These are phyloP conservation scores for Urechis unicinctus DNA, from an alignment of 2,888 invertebrate genomes.

Conservation along the genomic window DNA sequence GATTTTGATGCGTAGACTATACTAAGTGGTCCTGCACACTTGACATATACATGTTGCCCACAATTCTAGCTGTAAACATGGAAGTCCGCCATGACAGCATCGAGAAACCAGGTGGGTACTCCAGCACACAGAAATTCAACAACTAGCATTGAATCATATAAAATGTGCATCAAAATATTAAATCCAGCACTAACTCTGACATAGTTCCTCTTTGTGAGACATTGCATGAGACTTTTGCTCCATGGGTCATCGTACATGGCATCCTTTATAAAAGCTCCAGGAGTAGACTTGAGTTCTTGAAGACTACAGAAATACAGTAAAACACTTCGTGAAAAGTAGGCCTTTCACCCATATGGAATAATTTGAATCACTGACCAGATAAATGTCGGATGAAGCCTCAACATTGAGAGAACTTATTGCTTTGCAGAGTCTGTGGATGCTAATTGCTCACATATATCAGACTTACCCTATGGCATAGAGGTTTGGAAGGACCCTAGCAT, in stretches of 20 bases:
- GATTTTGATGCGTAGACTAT: too few species aligned
- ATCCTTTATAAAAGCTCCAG: constrained; percentile 74
- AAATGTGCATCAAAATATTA: background rate
- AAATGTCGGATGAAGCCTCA: too few species aligned
- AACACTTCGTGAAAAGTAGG: background rate
- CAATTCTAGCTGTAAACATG: too few species aligned
- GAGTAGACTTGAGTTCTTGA: constrained; percentile 72
- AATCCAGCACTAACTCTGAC: constrained; percentile 28
- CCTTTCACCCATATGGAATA: too few species aligned
- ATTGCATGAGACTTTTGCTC: constrained; percentile 27
- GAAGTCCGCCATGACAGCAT: too few species aligned
- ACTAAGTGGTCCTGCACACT: too few species aligned
- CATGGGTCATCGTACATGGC: constrained; percentile 27
- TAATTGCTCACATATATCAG: too few species aligned
- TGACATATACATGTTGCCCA: too few species aligned
- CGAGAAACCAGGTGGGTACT: too few species aligned
- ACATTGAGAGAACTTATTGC: background rate
- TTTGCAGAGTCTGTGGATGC: too few species aligned
- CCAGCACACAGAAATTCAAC: too few species aligned
- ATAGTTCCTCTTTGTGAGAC: constrained; percentile 27
- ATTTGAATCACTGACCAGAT: too few species aligned
- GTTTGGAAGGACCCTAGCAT: constrained; percentile 67
- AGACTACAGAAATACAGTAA: constrained; percentile 10
- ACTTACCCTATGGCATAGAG: constrained; percentile 75
- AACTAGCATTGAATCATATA: background rate